A percentile compares a stretch with the other conserved stretches of the same genome.
These are phyloP conservation scores for Papilio polytes DNA, from an alignment of 1,140 invertebrate genomes.

Conservation along the genomic window DNA sequence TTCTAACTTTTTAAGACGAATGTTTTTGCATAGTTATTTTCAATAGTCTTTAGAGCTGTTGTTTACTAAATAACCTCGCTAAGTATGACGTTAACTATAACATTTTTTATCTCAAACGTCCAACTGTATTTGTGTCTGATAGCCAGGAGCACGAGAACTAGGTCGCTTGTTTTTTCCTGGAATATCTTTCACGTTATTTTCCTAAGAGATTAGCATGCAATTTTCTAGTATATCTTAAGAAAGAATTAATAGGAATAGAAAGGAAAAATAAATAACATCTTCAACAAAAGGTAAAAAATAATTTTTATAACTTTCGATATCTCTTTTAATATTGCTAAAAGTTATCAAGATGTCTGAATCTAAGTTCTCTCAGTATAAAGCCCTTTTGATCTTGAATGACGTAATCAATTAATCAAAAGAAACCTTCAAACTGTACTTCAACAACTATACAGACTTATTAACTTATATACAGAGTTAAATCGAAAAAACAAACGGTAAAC, in stretches of 20 bases:
- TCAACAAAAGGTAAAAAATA: neutral
- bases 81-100: neutral
- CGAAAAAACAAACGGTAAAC: neutral
- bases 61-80: too few relatives aligned
- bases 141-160: constrained; percentile 9
- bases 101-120: constrained; percentile 6
- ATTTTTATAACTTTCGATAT: neutral
- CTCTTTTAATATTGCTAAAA: neutral
- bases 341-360: neutral
- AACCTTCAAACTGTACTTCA: neutral
- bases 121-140: neutral
- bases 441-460: neutral
- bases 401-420: neutral
- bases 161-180: neutral
- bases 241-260: neutral
- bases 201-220: neutral
- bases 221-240: neutral
- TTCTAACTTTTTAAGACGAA: too few relatives aligned
- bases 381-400: neutral
- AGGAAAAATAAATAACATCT: neutral
- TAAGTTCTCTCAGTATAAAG: neutral
- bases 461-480: too few relatives aligned
- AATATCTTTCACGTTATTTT: constrained; percentile 22
- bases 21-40: too few relatives aligned
- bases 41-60: too few relatives aligned